These are phyloP conservation scores for Rhipidura dahli DNA, from an alignment of 2,113 vertebrate species.

Conservation along the genomic window DNA sequence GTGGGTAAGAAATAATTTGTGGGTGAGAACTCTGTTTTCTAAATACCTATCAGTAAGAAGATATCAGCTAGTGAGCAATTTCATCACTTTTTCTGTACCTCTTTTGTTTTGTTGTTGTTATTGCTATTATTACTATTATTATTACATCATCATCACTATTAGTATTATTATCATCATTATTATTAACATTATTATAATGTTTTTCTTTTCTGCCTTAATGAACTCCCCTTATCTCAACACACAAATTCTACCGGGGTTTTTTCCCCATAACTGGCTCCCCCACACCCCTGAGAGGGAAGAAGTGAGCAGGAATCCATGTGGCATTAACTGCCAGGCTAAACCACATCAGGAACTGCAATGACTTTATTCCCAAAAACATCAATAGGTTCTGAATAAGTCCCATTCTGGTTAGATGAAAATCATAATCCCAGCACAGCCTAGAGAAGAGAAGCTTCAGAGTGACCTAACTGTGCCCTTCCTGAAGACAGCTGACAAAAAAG, in stretches of 20 bases:
- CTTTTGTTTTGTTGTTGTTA: background rate
- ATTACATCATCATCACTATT: too few relatives aligned
- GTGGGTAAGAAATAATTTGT: background rate
- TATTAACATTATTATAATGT: background rate
- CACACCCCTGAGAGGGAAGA: background rate
- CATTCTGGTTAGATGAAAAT: background rate
- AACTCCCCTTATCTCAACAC: background rate
- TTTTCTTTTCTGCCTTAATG: background rate
- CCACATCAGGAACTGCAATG: background rate
- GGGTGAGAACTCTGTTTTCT: background rate
- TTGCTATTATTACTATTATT: too few relatives aligned
- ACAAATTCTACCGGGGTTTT: background rate
- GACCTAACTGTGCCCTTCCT: background rate
- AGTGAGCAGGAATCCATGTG: background rate
- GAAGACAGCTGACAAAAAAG: background rate
- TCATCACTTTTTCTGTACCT: background rate
- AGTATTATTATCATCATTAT: too few relatives aligned
- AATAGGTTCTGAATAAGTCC: background rate
- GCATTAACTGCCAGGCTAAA: background rate
- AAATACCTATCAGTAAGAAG: background rate
- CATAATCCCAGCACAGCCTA: background rate
- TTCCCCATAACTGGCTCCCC: accelerated
- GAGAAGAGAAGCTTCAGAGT: background rate
- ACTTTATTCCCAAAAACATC: background rate
- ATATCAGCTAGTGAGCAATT: background rate